phyloP scores from a whole-genome alignment of 1,140 invertebrate genomes.

The Odontomachus brunneus region DNA sequence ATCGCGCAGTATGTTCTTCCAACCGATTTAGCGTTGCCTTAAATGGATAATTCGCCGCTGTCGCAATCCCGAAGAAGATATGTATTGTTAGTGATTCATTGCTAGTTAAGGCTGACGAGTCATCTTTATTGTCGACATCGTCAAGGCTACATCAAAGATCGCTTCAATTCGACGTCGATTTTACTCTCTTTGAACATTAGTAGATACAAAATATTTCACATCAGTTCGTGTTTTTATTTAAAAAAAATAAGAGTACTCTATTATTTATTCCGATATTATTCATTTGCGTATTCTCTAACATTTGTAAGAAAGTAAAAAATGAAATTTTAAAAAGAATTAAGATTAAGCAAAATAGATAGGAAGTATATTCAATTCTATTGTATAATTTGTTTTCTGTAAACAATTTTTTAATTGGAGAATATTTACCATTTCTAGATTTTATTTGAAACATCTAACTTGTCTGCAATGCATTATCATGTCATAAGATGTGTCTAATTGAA shows the following conservation, averaged over 20 bases:
- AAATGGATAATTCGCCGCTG: conserved; percentile 55
- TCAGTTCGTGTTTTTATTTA: conserved; percentile 16
- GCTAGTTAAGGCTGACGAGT: conserved; percentile 68
- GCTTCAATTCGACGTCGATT: conserved; percentile 53
- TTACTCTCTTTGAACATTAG: conserved; percentile 44
- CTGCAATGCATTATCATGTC: background rate
- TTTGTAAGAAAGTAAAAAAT: no score
- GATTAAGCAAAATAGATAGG: no score
- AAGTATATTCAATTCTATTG: no score
- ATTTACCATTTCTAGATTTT: background rate
- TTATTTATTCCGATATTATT: conserved; percentile 15
- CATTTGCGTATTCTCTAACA: no score
- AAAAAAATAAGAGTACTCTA: no score
- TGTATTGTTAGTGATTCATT: conserved; percentile 71
- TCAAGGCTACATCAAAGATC: conserved; percentile 63
- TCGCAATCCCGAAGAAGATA: conserved; percentile 69
- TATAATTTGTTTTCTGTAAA: no score
- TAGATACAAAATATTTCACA: background rate
- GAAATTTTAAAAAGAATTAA: no score
- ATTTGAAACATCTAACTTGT: conserved; percentile 7
- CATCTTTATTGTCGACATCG: conserved; percentile 75
- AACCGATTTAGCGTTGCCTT: conserved; percentile 61
- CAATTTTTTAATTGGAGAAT: background rate
- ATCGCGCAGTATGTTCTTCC: background rate
- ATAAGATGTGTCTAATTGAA: conserved; percentile 34